phyloP scores from a whole-genome alignment of 92 coral and sea anemone species.

The Parazoanthus darwini region DNA sequence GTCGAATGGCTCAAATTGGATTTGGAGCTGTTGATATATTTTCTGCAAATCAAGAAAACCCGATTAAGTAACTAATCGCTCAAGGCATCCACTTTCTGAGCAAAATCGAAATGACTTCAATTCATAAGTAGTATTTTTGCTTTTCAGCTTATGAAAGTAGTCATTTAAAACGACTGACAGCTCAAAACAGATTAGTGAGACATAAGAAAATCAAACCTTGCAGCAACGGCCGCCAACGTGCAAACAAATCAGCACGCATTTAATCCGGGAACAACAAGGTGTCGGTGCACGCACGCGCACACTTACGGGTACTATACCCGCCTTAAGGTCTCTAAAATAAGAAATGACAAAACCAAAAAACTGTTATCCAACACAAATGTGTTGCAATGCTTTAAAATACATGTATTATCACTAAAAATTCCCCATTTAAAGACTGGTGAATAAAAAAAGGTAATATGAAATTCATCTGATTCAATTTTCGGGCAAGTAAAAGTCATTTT shows the following conservation, averaged over 20 bases:
- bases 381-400: too few relatives aligned
- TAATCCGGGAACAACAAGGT: conserved; percentile 15
- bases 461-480: too few relatives aligned
- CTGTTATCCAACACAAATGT: too few relatives aligned
- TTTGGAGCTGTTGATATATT: too few relatives aligned
- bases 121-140: conserved; percentile 27
- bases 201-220: conserved; percentile 15
- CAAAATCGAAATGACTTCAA: not conserved
- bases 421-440: too few relatives aligned
- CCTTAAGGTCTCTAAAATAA: conserved; percentile 13
- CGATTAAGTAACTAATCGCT: conserved; percentile 40
- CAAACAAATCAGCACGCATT: conserved; percentile 3
- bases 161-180: not conserved
- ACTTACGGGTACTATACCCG: conserved; percentile 21
- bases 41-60: too few relatives aligned
- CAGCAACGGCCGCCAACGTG: conserved; percentile 16
- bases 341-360: too few relatives aligned
- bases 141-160: not conserved
- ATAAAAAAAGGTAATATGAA: too few relatives aligned
- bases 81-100: conserved; percentile 49
- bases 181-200: not conserved
- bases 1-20: too few relatives aligned
- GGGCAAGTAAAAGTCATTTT: too few relatives aligned
- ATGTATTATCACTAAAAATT: too few relatives aligned
- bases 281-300: not conserved